Evolutionary conservation across 1,140 invertebrate species (phyloP).

Genomic region (Steinernema khuongi): DNA sequence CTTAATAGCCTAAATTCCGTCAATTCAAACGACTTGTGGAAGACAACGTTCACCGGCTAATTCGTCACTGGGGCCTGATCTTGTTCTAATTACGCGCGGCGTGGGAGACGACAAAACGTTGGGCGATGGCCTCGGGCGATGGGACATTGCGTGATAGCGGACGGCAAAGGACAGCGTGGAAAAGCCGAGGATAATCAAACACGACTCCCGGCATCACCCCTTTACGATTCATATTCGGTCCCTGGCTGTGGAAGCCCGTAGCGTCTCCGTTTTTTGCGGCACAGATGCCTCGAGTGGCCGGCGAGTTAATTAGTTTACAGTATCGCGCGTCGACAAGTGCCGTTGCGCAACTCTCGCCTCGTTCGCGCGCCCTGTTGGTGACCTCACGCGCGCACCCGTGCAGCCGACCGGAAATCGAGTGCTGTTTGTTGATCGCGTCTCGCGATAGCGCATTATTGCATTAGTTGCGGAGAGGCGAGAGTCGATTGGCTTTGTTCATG

Average conservation of each 20-base stretch:
- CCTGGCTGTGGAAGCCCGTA: background rate
- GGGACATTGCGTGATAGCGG: constrained; percentile 14
- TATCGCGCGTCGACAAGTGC: background rate
- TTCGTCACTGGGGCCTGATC: constrained; percentile 11
- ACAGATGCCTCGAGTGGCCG: background rate
- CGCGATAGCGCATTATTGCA: background rate
- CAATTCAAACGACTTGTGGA: too few relatives aligned
- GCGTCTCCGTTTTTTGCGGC: background rate
- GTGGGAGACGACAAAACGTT: background rate
- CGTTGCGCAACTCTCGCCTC: constrained; percentile 10
- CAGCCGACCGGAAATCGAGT: constrained; percentile 12
- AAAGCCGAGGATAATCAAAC: constrained; percentile 5
- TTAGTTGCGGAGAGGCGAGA: background rate
- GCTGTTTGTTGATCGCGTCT: constrained; percentile 1
- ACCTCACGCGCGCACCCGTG: background rate
- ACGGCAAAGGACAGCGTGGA: constrained; percentile 5
- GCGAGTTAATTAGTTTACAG: constrained; percentile 5
- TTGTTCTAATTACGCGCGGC: constrained; percentile 12
- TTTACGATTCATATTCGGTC: constrained; percentile 14
- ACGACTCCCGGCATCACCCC: background rate
- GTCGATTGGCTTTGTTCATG: background rate
- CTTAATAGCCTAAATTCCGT: too few relatives aligned
- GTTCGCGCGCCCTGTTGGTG: background rate
- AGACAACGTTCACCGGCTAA: background rate
- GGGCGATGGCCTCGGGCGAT: background rate